These are phyloP conservation scores for Aplocera efformata DNA, from an alignment of 2,888 invertebrate species.

Conservation along the genomic window DNA sequence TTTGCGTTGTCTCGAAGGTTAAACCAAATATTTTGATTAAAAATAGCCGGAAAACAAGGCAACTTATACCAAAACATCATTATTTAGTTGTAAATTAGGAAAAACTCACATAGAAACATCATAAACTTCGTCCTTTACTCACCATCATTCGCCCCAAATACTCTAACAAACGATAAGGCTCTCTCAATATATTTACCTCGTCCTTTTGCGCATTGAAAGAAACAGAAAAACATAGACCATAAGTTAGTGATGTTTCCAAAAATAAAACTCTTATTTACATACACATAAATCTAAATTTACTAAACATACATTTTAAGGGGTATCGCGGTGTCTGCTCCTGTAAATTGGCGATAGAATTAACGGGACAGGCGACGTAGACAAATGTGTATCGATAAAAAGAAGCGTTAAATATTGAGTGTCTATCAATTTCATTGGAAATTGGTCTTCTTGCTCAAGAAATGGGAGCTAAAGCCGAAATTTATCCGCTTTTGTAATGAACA, in stretches of 20 bases:
- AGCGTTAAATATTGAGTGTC: too few relatives aligned
- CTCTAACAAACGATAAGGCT: constrained; percentile 57
- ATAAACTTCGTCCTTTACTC: constrained; percentile 60
- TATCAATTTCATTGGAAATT: too few relatives aligned
- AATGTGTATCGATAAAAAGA: too few relatives aligned
- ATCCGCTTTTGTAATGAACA: too few relatives aligned
- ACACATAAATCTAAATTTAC: constrained; percentile 31
- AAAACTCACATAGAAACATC: constrained; percentile 52
- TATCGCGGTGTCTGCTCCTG: constrained; percentile 48
- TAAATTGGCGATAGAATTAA: constrained; percentile 38
- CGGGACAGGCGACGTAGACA: constrained; percentile 15
- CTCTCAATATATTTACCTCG: constrained; percentile 71
- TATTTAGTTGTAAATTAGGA: constrained; percentile 23
- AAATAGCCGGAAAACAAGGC: too few relatives aligned
- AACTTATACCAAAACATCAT: constrained; percentile 29
- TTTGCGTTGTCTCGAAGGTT: too few relatives aligned
- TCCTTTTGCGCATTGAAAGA: constrained; percentile 75
- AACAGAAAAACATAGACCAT: constrained; percentile 71
- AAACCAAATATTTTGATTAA: too few relatives aligned
- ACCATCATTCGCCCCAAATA: constrained; percentile 59
- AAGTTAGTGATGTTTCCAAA: constrained; percentile 72
- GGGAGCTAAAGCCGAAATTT: too few relatives aligned
- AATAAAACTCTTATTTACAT: constrained; percentile 34
- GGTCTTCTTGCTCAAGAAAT: too few relatives aligned
- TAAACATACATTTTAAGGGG: constrained; percentile 50